Evolutionary conservation across 30 jellyfish, hydroid and myxozoan genomes (phyloP), one percentile per base, ranked within the genome.

Genomic region (Pelagia noctiluca): DNA sequence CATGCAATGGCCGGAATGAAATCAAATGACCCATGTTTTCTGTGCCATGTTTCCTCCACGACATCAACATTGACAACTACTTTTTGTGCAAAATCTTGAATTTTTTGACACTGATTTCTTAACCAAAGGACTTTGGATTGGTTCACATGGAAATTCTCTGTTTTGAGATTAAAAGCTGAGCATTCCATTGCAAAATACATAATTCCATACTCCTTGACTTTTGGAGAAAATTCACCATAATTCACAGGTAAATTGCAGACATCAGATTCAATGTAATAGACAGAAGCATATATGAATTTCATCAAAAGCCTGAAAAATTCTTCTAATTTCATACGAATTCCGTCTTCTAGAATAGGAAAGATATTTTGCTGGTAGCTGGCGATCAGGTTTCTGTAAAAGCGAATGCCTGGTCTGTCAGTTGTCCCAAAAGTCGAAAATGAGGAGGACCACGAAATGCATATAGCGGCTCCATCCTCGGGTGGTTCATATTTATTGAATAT

Each of bases 1-100:
- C 90, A 80, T 7, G 61, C 46, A 23, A 80, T 80, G 29, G 75
- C 82, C 21, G 90, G 90, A 16, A 80, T 77, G 66, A 80, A 12
- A 36, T 80, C 90, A 48, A 80, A 19, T 0, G 84, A 29, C 32
- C 90, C 90, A 28, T 35, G 33, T 60, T 63, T 23, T 30, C 33
- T 48, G n/a, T 49, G 48, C 2, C 71, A 52, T 12, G 2, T 61
- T 37, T 32, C 32, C 8, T 66, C 33, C 16, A 16, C 79, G 18
- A 12, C 50, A 42, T 8, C 76, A 50, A 32, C 71, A 19, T 37
- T 48, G 0, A 1, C 8, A 1, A 35, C 71, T 1, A 53, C 68
- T n/a, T 61, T 52, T 52, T 76, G 71, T 36, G 0, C 88, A 35
- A 76, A 76, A 2, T 76, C 67, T 2, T 67, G 54, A 21, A 52